Conservation (phyloP, 2,888 invertebrate species). For the Pinctada fucata region DNA sequence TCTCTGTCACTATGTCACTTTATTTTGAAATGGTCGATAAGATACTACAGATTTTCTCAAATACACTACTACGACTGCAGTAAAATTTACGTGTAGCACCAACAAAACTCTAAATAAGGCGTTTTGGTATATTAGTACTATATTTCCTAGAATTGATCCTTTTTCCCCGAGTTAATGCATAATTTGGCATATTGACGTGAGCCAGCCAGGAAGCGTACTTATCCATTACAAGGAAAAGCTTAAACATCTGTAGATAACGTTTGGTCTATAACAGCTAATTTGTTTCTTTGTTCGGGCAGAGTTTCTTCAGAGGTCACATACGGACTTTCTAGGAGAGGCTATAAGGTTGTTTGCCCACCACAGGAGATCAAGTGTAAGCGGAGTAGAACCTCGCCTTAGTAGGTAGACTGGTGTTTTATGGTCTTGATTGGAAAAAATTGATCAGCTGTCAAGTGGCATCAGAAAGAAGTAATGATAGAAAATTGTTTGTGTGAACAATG, state of each 20-base stretch:
- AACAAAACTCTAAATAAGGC: too few species aligned
- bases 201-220: background rate
- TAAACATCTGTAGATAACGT: too few species aligned
- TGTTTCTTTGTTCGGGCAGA: background rate
- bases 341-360: background rate
- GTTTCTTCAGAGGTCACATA: background rate
- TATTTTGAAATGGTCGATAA: too few species aligned
- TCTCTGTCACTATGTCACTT: too few species aligned
- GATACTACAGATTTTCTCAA: too few species aligned
- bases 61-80: too few species aligned
- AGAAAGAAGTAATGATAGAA: background rate
- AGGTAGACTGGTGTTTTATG: background rate
- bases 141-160: too few species aligned
- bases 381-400: background rate
- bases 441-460: background rate
- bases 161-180: background rate
- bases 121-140: too few species aligned
- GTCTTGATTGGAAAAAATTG: slow-evolving; percentile 1
- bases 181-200: background rate
- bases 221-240: too few species aligned
- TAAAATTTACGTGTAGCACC: too few species aligned
- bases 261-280: background rate
- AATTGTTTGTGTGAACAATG: background rate
- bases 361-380: background rate
- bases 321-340: background rate